Percentiles rank a stretch among this genome's conserved stretches.
Conservation (phyloP, 1,140 invertebrate genomes). For the Apis dorsata region DNA sequence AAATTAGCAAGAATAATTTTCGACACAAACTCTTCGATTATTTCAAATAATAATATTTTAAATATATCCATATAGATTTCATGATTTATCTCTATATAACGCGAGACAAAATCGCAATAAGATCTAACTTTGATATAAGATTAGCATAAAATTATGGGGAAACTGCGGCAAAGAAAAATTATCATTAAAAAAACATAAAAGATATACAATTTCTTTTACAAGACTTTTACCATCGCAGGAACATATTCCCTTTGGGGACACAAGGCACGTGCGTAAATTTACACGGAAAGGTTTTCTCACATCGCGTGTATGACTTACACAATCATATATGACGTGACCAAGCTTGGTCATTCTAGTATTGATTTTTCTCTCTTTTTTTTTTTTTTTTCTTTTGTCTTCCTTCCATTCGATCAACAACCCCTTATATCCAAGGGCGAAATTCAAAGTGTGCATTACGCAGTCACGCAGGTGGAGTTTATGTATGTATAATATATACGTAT, state of each 20-base stretch:
- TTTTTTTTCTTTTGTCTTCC: neutral
- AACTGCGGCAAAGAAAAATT: too few species aligned
- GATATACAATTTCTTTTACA: too few species aligned
- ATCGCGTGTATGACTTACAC: slow-evolving; percentile 46
- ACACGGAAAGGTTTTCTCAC: neutral
- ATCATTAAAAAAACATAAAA: too few species aligned
- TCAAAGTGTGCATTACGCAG: neutral
- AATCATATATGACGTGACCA: slow-evolving; percentile 28
- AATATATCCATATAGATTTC: too few species aligned
- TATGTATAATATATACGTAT: neutral
- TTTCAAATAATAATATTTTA: too few species aligned
- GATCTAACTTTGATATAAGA: too few species aligned
- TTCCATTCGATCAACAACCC: slow-evolving; percentile 8
- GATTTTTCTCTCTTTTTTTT: slow-evolving; percentile 43
- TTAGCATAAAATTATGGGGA: too few species aligned
- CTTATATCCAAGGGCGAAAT: neutral
- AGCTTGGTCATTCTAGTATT: slow-evolving; percentile 47
- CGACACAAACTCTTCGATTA: too few species aligned
- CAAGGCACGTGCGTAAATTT: neutral
- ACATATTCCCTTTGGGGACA: neutral
- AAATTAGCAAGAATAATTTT: too few species aligned
- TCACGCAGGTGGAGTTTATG: neutral
- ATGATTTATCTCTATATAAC: too few species aligned
- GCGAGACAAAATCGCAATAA: too few species aligned
- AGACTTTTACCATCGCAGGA: neutral